Percentiles rank a stretch among this genome's conserved stretches.
Evolutionary conservation across 2,888 invertebrate genomes (phyloP).

Genomic region (Lepidochitona cinerea): DNA sequence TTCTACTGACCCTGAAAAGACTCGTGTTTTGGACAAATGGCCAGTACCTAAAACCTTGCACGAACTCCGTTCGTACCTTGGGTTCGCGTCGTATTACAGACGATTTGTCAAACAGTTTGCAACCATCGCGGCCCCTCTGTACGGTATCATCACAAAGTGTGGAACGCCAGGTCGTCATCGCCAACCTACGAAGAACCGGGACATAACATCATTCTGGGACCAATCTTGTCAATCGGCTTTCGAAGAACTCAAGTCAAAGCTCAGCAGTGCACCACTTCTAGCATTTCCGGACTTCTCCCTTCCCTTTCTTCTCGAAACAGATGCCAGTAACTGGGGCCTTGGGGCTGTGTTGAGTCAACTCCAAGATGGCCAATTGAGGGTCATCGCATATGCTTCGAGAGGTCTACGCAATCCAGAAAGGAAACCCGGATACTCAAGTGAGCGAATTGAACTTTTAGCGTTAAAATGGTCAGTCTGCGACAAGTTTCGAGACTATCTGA

Average conservation of each 20-base stretch:
- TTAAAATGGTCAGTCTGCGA: conserved; percentile 33
- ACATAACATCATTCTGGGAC: conserved; percentile 11
- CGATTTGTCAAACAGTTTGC: neutral
- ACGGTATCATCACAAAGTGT: neutral
- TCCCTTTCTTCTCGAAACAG: conserved; percentile 14
- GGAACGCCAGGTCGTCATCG: neutral
- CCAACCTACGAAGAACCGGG: neutral
- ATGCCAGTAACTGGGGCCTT: conserved; percentile 19
- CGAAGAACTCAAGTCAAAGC: conserved; percentile 17
- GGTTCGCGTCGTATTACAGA: neutral
- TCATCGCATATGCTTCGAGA: conserved; percentile 29
- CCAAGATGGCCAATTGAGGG: conserved; percentile 17
- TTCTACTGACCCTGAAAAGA: neutral
- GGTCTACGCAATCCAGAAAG: conserved; percentile 17
- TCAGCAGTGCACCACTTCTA: conserved; percentile 25
- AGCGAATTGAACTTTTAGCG: conserved; percentile 30
- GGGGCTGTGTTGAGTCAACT: conserved; percentile 26
- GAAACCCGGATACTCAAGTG: conserved; percentile 22
- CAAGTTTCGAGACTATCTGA: conserved; percentile 25
- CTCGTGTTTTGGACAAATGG: neutral
- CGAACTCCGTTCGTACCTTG: neutral
- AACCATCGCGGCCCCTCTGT: neutral
- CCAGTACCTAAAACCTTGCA: neutral
- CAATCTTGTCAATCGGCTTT: conserved; percentile 24
- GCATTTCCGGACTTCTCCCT: conserved; percentile 24